Base-by-base conservation (phyloP, 2,888 invertebrate genomes). In the Griposia aprilina region DNA sequence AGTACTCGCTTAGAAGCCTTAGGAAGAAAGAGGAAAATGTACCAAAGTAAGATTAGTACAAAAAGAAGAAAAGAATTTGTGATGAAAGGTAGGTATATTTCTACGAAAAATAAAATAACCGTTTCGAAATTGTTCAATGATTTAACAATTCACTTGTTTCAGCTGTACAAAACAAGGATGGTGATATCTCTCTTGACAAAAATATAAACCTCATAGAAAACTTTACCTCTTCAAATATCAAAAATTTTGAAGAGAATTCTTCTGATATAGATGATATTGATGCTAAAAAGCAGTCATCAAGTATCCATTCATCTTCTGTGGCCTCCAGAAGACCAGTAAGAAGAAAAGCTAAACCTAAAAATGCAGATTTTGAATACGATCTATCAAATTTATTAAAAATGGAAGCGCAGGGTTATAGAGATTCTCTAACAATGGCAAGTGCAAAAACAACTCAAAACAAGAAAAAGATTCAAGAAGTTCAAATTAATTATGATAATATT, bases 361-460 rank as follows among this genome's bases (percentile, higher is more conserved):
- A 97, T 90, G 97, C 97, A 90, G 98, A 98, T 94, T 98, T 98
- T 91, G 97, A 98, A 87, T 98, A 98, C 90, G 98, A 98, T 94
- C 94, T 98, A 84, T 97, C 97, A 7, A 97, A 97, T 93, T 92
- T 97, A 74, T 91, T 97, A 59, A 97, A 97, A 93, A 93, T 95
- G 94, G 97, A 97, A 93, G 96, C 96, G 0, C 96, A 96, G 82
- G 96, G 97, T 11, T 96, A 97, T 88, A 92, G 96, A 81, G 97
- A 96, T 81, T 93, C 95, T 15, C 93, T 94, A 84, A 82, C 92
- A 23, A 87, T 89, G 41, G 81, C 90, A 57, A 91, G 82, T 55
- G 76, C 87, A 8, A 96, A 94, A 90, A 65, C 91, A n/a, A 86
- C 77, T 80, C 93, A 91, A 90, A 89, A 74, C 57, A 96, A 95